Base-by-base conservation (phyloP, 2,113 vertebrate species). In the Oncorhynchus clarkii region DNA sequence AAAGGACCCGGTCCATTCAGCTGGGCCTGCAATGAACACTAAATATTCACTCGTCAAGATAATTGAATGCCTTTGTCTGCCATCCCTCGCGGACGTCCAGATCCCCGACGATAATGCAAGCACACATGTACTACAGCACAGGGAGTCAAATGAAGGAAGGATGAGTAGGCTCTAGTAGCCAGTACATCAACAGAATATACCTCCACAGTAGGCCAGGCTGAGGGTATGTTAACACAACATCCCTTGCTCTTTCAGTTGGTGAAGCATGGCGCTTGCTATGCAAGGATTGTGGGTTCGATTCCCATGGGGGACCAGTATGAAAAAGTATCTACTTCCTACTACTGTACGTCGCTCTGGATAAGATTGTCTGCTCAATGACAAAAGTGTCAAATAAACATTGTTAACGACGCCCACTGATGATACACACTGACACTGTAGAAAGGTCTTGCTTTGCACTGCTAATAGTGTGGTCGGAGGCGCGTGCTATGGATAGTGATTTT, bases 21-120 rank as follows among this genome's bases (percentile, higher is more conserved):
- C 29, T 73, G 49, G 67, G 3, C n/a, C 60, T 49, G 68, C 57
- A 74, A 73, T 73, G 49, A 60, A 78, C 71, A 78, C 54, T 68
- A 68, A 75, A 80, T 64, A 79, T 66, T 72, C 67, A 26, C 73
- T 76, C 26, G 14, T 67, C 70, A 65, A 74, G 66, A 88, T 85
- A 88, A 90, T 77, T 78, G 71, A 82, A 82, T 27, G 74, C 51
- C 73, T 80, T 68, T 75, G 76, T 73, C n/a, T 48, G 62, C 70
- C 75, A 62, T 79, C 70, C 31, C 49, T 76, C 57, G 64, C 74
- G 62, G 59, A 54, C 18, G 51, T 48, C 20, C 57, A 70, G 48
- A 67, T 48, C 69, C 75, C 34, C 59, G 34, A 16, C 54, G 78
- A 66, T 81, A 72, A 81, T 74, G 39, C 67, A 80, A 72, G 82